Evolutionary conservation across 2,888 invertebrate species (phyloP).

Genomic region (Ophioninae sp.): DNA sequence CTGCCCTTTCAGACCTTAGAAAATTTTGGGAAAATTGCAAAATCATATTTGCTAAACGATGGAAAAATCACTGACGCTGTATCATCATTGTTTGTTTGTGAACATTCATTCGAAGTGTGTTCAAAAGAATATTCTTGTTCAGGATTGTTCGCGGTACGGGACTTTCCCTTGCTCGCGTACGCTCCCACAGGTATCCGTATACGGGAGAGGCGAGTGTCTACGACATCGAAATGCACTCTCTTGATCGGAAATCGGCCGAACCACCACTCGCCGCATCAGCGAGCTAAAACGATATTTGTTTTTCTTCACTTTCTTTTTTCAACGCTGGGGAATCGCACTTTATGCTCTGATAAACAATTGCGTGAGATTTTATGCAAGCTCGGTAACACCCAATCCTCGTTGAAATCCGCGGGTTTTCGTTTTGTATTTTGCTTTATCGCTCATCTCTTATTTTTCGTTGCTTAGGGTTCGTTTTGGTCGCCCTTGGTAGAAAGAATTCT

Average conservation of each 20-base stretch:
- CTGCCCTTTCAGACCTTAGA: neutral
- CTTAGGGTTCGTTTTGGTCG: neutral
- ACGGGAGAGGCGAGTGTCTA: conserved; percentile 57
- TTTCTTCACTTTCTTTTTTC: conserved; percentile 41
- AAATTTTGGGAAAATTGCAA: neutral
- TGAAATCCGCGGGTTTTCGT: conserved; percentile 5
- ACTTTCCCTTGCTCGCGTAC: conserved; percentile 40
- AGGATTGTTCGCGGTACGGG: conserved; percentile 23
- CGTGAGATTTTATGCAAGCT: conserved; percentile 46
- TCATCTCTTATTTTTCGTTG: neutral
- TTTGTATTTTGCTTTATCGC: neutral
- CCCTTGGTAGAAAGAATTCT: neutral
- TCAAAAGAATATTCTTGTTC: conserved; percentile 25
- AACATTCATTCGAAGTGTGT: neutral
- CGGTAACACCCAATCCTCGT: conserved; percentile 42
- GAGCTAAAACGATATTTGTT: conserved; percentile 45
- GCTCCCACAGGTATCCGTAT: conserved; percentile 54
- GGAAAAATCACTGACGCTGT: neutral
- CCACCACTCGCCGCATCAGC: conserved; percentile 46
- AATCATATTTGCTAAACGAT: conserved; percentile 5
- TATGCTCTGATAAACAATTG: conserved; percentile 56
- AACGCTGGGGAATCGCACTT: conserved; percentile 35
- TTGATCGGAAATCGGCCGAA: conserved; percentile 69
- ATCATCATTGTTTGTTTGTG: neutral
- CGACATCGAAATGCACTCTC: conserved; percentile 73